Evolutionary conservation across 2,888 invertebrate genomes (phyloP), one percentile per base, ranked within the genome.

Genomic region (Notodonta dromedarius): DNA sequence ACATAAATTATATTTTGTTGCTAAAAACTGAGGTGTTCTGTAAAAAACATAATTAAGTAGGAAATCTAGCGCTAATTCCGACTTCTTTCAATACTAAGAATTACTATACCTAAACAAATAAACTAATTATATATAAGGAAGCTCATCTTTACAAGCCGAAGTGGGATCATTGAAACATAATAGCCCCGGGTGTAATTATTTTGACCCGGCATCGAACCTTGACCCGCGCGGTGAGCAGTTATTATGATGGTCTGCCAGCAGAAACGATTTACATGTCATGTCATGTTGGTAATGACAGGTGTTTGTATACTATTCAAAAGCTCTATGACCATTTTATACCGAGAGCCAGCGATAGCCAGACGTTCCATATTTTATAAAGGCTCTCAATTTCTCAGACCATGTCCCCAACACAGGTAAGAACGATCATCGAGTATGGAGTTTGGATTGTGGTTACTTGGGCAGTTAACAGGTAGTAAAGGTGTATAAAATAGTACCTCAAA

Each of bases 201-300:
- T 24, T 60, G 54, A 42, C 46, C 58, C 51, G 58, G 66, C 39
- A 55, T 68, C 60, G 61, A 69, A 71, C 79, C 79, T 78, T 78
- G 77, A 76, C 67, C 73, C 57, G 50, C 11, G 55, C 35, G 56
- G 42, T 60, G 66, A 61, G 54, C 54, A 52, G 32, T 32, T 54
- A 54, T 54, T 54, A 54, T 9, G 54, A 54, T 54, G 54, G 39
- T 39, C 54, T 39, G 39, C 53, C 53, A 53, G 24, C 39, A 54
- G 13, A 5, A 60, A 65, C 66, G 64, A 73, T 73, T 75, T 67
- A 56, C 68, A 56, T 73, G 73, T 72, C 51, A 61, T 59, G 59
- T 57, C n/a, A n/a, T 62, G 61, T 58, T 50, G 65, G 54, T 51
- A 39, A 70, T 73, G 65, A 63, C 52, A 59, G 60, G n/a, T 54